Conservation (phyloP, 2,113 vertebrate genomes). For the Coryphaenoides rupestris region DNA sequence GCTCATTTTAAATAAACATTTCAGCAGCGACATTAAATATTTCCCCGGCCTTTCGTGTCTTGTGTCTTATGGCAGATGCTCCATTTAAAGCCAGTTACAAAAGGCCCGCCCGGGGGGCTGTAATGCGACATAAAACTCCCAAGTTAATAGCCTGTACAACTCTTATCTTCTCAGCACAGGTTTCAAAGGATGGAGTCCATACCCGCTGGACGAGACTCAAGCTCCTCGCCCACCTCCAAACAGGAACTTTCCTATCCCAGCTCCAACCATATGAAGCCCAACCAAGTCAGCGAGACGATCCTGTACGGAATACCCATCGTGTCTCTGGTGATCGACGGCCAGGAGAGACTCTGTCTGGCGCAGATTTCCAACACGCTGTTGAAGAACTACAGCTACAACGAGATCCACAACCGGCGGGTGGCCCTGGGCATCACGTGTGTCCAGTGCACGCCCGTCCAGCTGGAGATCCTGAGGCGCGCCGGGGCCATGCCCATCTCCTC, state of each 20-base stretch:
- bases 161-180: slow-evolving; percentile 52
- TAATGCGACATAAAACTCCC: neutral
- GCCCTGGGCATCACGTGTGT: slow-evolving; percentile 92
- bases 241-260: slow-evolving; percentile 84
- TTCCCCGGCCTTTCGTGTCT: too few species aligned
- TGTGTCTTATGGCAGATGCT: too few species aligned
- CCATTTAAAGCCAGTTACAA: neutral
- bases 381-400: slow-evolving; percentile 92
- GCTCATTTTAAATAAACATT: too few species aligned
- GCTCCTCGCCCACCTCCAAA: slow-evolving; percentile 87
- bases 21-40: too few species aligned
- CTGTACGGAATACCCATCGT: slow-evolving; percentile 95
- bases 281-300: slow-evolving; percentile 92
- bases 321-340: slow-evolving; percentile 91
- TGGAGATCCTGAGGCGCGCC: slow-evolving; percentile 86
- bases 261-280: slow-evolving; percentile 85
- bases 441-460: slow-evolving; percentile 89
- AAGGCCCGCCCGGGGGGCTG: neutral
- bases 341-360: slow-evolving; percentile 87
- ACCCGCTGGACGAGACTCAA: slow-evolving; percentile 86
- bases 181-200: slow-evolving; percentile 88
- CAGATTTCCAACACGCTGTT: slow-evolving; percentile 90
- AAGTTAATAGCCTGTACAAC: slow-evolving; percentile 1
- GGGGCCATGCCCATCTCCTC: slow-evolving; percentile 92
- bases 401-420: slow-evolving; percentile 90